Evolutionary conservation across 2,888 invertebrate species (phyloP).

Genomic region (Unio pictorum): DNA sequence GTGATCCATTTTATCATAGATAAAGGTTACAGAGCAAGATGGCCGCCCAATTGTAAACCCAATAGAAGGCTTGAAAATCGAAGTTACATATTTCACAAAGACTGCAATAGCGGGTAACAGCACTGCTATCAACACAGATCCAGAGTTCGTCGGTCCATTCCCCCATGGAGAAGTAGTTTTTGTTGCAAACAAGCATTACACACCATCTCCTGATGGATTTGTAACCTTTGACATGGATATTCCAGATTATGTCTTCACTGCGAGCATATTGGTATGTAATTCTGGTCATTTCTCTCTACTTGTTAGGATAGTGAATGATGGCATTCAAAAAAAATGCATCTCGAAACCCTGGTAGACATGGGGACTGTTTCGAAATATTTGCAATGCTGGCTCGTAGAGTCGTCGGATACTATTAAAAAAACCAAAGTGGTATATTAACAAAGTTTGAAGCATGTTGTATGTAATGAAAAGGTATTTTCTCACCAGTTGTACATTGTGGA

Average conservation of each 20-base stretch:
- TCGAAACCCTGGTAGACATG: too few relatives aligned
- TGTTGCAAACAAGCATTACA: conserved; percentile 7
- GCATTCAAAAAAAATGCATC: too few relatives aligned
- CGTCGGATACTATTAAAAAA: too few relatives aligned
- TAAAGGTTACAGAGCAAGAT: conserved; percentile 44
- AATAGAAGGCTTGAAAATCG: conserved; percentile 22
- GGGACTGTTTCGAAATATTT: too few relatives aligned
- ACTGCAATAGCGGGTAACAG: neutral
- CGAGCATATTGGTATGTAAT: conserved; percentile 32
- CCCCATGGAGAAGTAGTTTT: conserved; percentile 15
- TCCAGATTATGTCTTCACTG: conserved; percentile 24
- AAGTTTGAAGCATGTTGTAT: too few relatives aligned
- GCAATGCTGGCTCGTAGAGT: too few relatives aligned
- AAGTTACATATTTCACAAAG: conserved; percentile 40
- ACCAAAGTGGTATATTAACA: too few relatives aligned
- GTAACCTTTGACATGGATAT: conserved; percentile 29
- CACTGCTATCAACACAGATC: neutral
- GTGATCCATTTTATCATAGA: conserved; percentile 15
- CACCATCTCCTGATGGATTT: conserved; percentile 22
- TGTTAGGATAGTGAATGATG: too few relatives aligned
- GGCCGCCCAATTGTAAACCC: conserved; percentile 33
- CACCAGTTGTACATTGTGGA: too few relatives aligned
- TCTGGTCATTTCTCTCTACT: too few relatives aligned
- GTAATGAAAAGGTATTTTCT: too few relatives aligned
- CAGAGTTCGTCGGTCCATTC: conserved; percentile 21